Evolutionary conservation across 2,888 invertebrate species (phyloP).

Genomic region (Acronicta alni): DNA sequence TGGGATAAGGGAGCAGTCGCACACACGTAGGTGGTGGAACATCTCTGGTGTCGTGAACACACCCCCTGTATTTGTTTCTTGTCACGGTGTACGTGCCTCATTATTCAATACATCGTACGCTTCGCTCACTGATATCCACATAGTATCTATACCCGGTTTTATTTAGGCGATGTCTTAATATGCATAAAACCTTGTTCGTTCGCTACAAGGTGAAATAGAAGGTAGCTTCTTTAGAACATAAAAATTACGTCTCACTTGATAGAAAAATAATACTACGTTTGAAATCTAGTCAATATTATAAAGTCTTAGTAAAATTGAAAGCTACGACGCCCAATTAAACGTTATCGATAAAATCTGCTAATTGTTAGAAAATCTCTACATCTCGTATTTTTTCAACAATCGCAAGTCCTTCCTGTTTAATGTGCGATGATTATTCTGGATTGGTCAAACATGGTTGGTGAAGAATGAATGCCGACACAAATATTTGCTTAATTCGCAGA

Average conservation of each 20-base stretch:
- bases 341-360: neutral
- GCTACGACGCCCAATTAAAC: conserved; percentile 1
- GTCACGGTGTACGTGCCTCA: conserved; percentile 76
- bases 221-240: conserved; percentile 41
- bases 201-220: conserved; percentile 50
- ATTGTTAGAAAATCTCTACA: neutral
- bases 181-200: conserved; percentile 54
- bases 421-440: conserved; percentile 31
- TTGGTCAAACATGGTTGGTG: conserved; percentile 43
- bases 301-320: neutral
- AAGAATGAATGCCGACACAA: conserved; percentile 62
- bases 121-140: conserved; percentile 55
- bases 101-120: conserved; percentile 68
- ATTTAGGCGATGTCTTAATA: conserved; percentile 52
- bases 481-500: conserved; percentile 73
- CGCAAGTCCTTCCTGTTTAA: conserved; percentile 27
- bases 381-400: conserved; percentile 8
- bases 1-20: conserved; percentile 59
- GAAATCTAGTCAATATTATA: conserved; percentile 21
- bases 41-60: conserved; percentile 68
- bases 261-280: conserved; percentile 28
- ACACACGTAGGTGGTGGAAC: conserved; percentile 66
- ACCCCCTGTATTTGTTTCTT: conserved; percentile 75
- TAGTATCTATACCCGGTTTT: conserved; percentile 21
- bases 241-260: conserved; percentile 48